Evolutionary conservation across 2,888 invertebrate genomes (phyloP).

Genomic region (Pseudoips prasinana): DNA sequence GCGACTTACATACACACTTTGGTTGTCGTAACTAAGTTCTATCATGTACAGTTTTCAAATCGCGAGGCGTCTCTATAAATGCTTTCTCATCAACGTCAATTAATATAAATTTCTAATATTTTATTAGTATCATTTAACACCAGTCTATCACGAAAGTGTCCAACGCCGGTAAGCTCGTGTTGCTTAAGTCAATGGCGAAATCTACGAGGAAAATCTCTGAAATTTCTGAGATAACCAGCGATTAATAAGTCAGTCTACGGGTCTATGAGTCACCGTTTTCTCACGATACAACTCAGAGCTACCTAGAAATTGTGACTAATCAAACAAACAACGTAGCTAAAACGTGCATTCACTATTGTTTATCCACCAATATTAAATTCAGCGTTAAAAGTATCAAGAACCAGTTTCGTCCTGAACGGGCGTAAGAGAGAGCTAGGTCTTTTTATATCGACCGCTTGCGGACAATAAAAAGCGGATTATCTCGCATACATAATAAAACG

Average conservation of each 20-base stretch:
- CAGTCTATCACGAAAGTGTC: too few relatives aligned
- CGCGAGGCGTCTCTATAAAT: too few relatives aligned
- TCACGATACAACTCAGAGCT: slow-evolving; percentile 42
- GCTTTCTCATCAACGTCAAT: too few relatives aligned
- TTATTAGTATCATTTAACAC: too few relatives aligned
- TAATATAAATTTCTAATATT: too few relatives aligned
- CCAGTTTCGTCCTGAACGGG: slow-evolving; percentile 15
- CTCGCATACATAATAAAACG: slow-evolving; percentile 28
- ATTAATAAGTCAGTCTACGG: slow-evolving; percentile 33
- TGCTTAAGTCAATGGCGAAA: too few relatives aligned
- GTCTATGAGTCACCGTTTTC: slow-evolving; percentile 63
- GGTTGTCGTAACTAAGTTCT: too few relatives aligned
- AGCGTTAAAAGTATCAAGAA: slow-evolving; percentile 9
- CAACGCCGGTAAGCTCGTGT: too few relatives aligned
- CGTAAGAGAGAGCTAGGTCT: slow-evolving; percentile 40
- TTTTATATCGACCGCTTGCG: slow-evolving; percentile 38
- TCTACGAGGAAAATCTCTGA: too few relatives aligned
- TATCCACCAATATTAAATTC: slow-evolving; percentile 21
- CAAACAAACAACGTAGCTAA: slow-evolving; percentile 31
- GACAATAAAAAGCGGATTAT: slow-evolving; percentile 66
- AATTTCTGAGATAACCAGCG: slow-evolving; percentile 8
- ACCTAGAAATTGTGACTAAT: slow-evolving; percentile 63
- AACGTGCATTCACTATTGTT: slow-evolving; percentile 23
- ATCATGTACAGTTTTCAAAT: too few relatives aligned
- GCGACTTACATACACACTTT: too few relatives aligned